Conservation (phyloP, 2,888 invertebrate species). For the Xiphydria camelus region DNA sequence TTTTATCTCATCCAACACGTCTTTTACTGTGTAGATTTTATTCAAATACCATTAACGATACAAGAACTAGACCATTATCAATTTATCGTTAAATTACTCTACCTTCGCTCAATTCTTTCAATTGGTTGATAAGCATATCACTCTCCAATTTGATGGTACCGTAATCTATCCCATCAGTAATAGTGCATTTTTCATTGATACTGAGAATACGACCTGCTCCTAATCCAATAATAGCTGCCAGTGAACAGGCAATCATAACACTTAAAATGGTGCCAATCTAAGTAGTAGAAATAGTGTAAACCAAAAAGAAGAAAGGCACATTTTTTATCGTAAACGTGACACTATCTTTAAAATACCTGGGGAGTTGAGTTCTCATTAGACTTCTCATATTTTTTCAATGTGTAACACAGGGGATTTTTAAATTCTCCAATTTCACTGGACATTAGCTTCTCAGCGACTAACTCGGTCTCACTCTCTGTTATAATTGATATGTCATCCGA, state of each 20-base stretch:
- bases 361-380: constrained; percentile 3
- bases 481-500: constrained; percentile 24
- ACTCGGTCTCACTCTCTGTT: constrained; percentile 23
- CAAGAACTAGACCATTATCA: constrained; percentile 1
- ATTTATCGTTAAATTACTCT: background rate
- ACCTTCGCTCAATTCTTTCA: constrained; percentile 12
- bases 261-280: constrained; percentile 13
- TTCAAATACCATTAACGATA: background rate
- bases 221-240: constrained; percentile 21
- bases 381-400: constrained; percentile 9
- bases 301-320: background rate
- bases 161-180: constrained; percentile 13
- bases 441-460: constrained; percentile 2
- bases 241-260: constrained; percentile 19
- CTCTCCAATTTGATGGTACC: constrained; percentile 8
- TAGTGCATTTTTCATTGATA: constrained; percentile 14
- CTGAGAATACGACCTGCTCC: constrained; percentile 19
- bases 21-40: constrained; percentile 6
- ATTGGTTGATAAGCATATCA: constrained; percentile 5
- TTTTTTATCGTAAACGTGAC: background rate
- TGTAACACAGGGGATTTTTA: constrained; percentile 9
- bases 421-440: constrained; percentile 10
- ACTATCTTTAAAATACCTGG: constrained; percentile 7
- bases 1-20: constrained; percentile 17
- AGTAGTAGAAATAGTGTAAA: background rate